Conservation (phyloP, 2,888 invertebrate genomes). For the Spilosoma lubricipeda region DNA sequence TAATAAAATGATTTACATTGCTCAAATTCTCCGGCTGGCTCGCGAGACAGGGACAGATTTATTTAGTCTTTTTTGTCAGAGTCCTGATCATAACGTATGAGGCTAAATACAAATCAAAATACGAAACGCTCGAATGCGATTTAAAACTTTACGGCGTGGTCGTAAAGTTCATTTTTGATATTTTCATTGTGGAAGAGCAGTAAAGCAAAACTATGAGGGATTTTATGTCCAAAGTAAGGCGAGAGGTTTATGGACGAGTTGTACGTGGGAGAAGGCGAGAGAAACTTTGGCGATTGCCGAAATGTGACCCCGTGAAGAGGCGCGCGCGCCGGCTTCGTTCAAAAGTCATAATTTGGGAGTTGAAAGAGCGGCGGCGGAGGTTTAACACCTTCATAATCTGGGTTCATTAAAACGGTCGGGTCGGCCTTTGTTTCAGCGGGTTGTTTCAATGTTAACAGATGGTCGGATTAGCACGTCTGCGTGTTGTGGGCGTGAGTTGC, state of each 20-base stretch:
- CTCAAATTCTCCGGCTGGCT: constrained; percentile 79
- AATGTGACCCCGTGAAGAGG: constrained; percentile 79
- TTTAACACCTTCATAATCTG: constrained; percentile 86
- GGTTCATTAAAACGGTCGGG: constrained; percentile 83
- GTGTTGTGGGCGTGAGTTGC: constrained; percentile 65
- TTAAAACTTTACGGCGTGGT: constrained; percentile 63
- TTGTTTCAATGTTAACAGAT: constrained; percentile 83
- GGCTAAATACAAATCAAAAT: constrained; percentile 74
- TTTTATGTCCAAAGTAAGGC: constrained; percentile 74
- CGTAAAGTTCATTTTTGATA: constrained; percentile 69
- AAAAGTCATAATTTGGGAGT: constrained; percentile 84
- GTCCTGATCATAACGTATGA: constrained; percentile 82
- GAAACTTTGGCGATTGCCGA: constrained; percentile 74
- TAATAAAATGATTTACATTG: constrained; percentile 85
- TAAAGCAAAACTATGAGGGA: constrained; percentile 68
- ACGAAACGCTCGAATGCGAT: constrained; percentile 55
- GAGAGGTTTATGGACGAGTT: constrained; percentile 68
- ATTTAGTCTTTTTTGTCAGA: constrained; percentile 77
- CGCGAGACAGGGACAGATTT: constrained; percentile 80
- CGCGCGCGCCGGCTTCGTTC: constrained; percentile 70
- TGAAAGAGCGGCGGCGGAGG: constrained; percentile 81
- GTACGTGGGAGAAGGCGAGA: constrained; percentile 68
- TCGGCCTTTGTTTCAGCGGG: constrained; percentile 84
- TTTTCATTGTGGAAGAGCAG: constrained; percentile 52
- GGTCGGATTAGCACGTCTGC: constrained; percentile 81